These are phyloP conservation scores for Scomber scombrus DNA, from an alignment of 2,113 vertebrate species.

Conservation along the genomic window DNA sequence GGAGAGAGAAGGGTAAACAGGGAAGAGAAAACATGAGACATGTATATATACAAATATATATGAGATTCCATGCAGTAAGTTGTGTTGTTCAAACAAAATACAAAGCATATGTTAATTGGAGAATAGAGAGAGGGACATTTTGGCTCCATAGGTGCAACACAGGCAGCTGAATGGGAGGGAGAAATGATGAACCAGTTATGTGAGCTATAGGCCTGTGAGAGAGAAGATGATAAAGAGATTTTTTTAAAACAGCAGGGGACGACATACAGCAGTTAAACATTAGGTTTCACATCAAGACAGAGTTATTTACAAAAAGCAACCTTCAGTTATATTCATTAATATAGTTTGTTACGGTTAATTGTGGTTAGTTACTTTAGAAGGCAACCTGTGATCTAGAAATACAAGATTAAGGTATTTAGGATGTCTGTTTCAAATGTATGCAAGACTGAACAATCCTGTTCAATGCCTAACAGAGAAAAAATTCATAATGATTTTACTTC, in stretches of 20 bases:
- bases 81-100: conserved; percentile 76
- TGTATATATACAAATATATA: conserved; percentile 70
- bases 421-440: neutral
- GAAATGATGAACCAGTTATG: conserved; percentile 58
- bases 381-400: neutral
- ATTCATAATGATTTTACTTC: neutral
- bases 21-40: conserved; percentile 63
- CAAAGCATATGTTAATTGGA: conserved; percentile 58
- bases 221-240: conserved; percentile 55
- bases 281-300: conserved; percentile 26
- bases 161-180: conserved; percentile 72
- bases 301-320: conserved; percentile 31
- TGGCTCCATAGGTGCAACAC: conserved; percentile 56
- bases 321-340: neutral
- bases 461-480: neutral
- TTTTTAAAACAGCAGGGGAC: conserved; percentile 22
- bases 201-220: conserved; percentile 60
- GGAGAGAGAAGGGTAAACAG: conserved; percentile 30
- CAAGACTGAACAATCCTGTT: neutral
- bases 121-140: conserved; percentile 53
- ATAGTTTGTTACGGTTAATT: conserved; percentile 17
- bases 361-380: neutral
- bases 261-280: conserved; percentile 40
- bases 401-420: neutral
- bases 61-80: conserved; percentile 82